Percentiles rank a stretch among this genome's conserved stretches.
Conservation (phyloP, 2,113 vertebrate genomes). For the Paedocypris sp. region DNA sequence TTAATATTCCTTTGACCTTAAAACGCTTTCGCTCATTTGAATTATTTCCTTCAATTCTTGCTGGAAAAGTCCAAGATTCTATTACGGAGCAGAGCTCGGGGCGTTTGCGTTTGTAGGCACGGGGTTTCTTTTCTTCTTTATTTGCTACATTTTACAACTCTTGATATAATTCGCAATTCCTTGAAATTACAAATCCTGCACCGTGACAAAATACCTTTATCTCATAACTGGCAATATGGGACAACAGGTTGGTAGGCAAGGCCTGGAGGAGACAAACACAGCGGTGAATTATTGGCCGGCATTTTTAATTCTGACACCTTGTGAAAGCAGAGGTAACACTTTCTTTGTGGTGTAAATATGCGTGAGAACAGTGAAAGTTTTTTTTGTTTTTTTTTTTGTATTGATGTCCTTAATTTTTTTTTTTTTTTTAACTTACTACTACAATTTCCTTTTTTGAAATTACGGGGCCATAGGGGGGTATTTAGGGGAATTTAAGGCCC, state of each 20-base stretch:
- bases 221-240: conserved; percentile 13
- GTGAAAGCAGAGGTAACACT: background rate
- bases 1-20: conserved; percentile 9
- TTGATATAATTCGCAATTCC: conserved; percentile 20
- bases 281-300: conserved; percentile 16
- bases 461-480: no score
- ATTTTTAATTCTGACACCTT: conserved; percentile 1
- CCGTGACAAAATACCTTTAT: conserved; percentile 31
- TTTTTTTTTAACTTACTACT: no score
- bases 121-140: background rate
- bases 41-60: background rate
- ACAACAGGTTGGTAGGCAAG: conserved; percentile 1
- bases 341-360: background rate
- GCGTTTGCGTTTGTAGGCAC: conserved; percentile 7
- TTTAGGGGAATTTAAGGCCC: no score
- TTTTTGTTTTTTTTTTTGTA: background rate
- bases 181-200: conserved; percentile 31
- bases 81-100: conserved; percentile 21
- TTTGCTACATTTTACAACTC: background rate
- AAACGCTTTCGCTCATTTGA: conserved; percentile 21
- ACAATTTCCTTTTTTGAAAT: no score
- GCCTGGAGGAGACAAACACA: conserved; percentile 28
- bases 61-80: conserved; percentile 19
- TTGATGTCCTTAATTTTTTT: background rate
- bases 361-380: background rate